These are phyloP conservation scores for Dryadula phaetusa DNA, from an alignment of 2,888 invertebrate genomes.

Conservation along the genomic window DNA sequence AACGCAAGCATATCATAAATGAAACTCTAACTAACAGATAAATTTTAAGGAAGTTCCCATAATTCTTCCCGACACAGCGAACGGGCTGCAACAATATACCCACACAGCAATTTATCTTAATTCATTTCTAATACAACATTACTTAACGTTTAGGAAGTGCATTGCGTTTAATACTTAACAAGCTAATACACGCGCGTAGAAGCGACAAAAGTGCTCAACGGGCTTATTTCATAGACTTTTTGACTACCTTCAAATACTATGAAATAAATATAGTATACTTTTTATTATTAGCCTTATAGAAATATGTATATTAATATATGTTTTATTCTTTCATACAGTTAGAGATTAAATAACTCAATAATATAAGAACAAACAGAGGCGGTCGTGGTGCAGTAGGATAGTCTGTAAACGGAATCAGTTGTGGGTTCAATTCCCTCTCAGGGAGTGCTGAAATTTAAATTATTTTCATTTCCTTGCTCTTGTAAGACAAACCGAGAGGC, in stretches of 20 bases:
- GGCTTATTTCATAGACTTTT: background rate
- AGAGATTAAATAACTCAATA: too few relatives aligned
- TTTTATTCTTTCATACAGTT: too few relatives aligned
- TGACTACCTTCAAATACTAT: background rate
- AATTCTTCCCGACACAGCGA: constrained; percentile 42
- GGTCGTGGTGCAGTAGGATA: too few relatives aligned
- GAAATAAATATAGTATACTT: background rate
- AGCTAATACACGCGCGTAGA: constrained; percentile 42
- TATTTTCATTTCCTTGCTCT: too few relatives aligned
- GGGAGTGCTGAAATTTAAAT: too few relatives aligned
- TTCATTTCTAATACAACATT: constrained; percentile 67
- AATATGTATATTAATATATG: too few relatives aligned
- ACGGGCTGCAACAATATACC: constrained; percentile 43
- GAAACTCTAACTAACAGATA: constrained; percentile 37
- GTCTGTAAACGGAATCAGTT: too few relatives aligned
- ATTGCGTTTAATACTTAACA: constrained; percentile 61
- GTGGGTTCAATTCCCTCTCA: too few relatives aligned
- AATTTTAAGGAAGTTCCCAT: constrained; percentile 42
- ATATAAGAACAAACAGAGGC: background rate
- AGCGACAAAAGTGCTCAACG: constrained; percentile 18
- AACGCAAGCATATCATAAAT: constrained; percentile 35
- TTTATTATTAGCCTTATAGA: too few relatives aligned
- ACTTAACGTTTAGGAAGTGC: constrained; percentile 56
- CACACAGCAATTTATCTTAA: constrained; percentile 54
- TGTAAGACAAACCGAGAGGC: too few relatives aligned